Conservation (phyloP, 1,140 invertebrate species). For the Penaeus japonicus region DNA sequence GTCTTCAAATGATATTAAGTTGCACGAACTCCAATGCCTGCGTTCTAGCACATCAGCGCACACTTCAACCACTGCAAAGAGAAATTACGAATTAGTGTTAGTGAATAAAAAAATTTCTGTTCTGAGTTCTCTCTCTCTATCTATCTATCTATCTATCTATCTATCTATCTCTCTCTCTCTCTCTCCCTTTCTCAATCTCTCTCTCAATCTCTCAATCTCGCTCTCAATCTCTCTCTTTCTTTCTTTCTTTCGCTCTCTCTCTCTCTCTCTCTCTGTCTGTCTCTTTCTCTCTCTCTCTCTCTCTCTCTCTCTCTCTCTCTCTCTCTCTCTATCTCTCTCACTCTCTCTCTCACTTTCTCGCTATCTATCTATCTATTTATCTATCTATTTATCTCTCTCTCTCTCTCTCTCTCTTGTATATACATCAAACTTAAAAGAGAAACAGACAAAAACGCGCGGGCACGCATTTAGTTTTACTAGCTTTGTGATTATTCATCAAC, state of each 20-base stretch:
- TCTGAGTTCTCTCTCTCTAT: neutral
- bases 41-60: too few relatives aligned
- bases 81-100: too few relatives aligned
- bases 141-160: neutral
- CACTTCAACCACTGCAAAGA: too few relatives aligned
- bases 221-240: conserved; percentile 25
- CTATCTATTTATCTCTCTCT: neutral
- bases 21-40: neutral
- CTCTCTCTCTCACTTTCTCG: neutral
- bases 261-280: conserved; percentile 13
- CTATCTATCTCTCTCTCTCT: neutral
- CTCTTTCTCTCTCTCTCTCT: neutral
- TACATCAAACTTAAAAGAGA: too few relatives aligned
- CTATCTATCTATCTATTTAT: neutral
- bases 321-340: neutral
- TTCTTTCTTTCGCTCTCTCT: conserved; percentile 4
- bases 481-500: too few relatives aligned
- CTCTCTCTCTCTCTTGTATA: too few relatives aligned
- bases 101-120: neutral
- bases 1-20: too few relatives aligned
- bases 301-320: neutral
- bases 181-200: neutral
- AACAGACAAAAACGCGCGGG: too few relatives aligned
- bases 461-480: too few relatives aligned
- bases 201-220: neutral